These are phyloP conservation scores for Chlamydotis undulata DNA, from an alignment of 2,113 vertebrate genomes.

Conservation along the genomic window DNA sequence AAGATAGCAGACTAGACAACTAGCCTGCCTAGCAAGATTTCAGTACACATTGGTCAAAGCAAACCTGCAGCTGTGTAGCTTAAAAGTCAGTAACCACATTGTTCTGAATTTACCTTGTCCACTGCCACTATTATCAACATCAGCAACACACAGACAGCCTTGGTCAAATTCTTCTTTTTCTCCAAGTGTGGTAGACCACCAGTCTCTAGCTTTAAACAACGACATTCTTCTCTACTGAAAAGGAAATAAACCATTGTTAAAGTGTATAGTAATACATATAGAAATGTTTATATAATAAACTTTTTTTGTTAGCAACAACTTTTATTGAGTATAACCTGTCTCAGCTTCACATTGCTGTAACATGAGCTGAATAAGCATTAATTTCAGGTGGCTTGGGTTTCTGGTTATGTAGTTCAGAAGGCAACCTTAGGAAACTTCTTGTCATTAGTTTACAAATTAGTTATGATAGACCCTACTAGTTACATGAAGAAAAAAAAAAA, in stretches of 20 bases:
- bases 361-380: neutral
- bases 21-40: neutral
- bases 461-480: neutral
- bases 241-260: neutral
- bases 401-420: neutral
- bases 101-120: conserved; percentile 82
- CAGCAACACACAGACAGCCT: conserved; percentile 91
- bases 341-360: neutral
- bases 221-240: conserved; percentile 86
- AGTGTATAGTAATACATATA: neutral
- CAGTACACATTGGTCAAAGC: neutral
- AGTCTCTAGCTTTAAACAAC: conserved; percentile 96
- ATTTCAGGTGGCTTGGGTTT: neutral
- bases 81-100: neutral
- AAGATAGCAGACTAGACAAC: neutral
- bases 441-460: neutral
- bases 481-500: neutral
- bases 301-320: neutral
- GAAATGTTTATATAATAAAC: neutral
- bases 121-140: conserved; percentile 93
- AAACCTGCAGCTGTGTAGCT: neutral
- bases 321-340: neutral
- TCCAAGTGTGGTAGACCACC: conserved; percentile 91
- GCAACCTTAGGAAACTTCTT: neutral
- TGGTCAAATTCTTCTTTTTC: conserved; percentile 97